These are phyloP conservation scores for Elachura formosa DNA, from an alignment of 2,113 vertebrate species.

Conservation along the genomic window DNA sequence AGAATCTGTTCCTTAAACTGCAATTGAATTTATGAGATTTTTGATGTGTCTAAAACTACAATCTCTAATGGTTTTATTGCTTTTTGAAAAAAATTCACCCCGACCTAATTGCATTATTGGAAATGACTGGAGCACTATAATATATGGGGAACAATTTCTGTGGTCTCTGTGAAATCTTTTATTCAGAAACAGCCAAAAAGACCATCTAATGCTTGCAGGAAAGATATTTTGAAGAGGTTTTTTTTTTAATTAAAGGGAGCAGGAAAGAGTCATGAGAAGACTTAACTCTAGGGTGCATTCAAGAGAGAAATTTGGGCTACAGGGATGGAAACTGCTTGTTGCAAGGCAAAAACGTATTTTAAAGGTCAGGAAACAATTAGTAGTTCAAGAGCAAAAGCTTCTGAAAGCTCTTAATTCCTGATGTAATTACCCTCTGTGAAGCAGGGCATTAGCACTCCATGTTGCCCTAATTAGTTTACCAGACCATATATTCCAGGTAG, in stretches of 20 bases:
- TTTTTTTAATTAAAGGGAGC: not conserved
- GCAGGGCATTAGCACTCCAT: constrained; percentile 16
- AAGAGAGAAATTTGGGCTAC: not conserved
- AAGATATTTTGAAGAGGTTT: not conserved
- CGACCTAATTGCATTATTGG: constrained; percentile 1
- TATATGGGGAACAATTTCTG: not conserved
- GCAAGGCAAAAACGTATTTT: not conserved
- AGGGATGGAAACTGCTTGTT: not conserved
- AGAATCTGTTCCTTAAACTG: not conserved
- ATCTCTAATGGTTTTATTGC: not conserved
- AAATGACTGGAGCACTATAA: not conserved
- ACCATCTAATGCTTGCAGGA: not conserved
- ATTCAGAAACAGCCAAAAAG: not conserved
- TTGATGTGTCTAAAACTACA: not conserved
- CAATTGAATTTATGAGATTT: not conserved
- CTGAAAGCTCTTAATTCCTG: constrained; percentile 18
- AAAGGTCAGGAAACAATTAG: constrained; percentile 50
- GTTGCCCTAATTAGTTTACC: constrained; percentile 55
- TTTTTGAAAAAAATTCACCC: not conserved
- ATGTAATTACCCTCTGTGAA: constrained; percentile 17
- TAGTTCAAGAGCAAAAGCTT: constrained; percentile 14
- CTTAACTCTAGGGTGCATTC: not conserved
- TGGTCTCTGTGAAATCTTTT: constrained; percentile 10
- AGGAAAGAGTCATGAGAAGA: not conserved
- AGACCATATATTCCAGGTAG: constrained; percentile 5